Evolutionary conservation across 2,888 invertebrate species (phyloP).

Genomic region (Cephus runcator): DNA sequence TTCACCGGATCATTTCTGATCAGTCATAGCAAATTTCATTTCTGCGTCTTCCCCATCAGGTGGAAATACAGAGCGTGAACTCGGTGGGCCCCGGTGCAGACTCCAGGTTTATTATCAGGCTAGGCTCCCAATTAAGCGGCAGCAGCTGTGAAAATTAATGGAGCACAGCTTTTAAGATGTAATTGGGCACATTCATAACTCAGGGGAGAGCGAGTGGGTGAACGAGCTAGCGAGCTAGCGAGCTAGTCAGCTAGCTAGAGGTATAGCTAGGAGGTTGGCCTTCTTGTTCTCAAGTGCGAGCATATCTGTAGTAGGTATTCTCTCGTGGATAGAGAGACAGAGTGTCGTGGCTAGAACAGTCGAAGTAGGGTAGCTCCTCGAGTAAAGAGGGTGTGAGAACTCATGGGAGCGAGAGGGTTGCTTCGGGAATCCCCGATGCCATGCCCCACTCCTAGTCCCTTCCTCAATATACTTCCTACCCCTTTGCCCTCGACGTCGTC

Average conservation of each 20-base stretch:
- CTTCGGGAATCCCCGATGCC: slow-evolving; percentile 24
- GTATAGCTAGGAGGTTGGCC: slow-evolving; percentile 18
- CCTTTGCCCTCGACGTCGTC: slow-evolving; percentile 27
- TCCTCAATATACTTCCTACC: slow-evolving; percentile 3
- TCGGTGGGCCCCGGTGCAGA: slow-evolving; percentile 54
- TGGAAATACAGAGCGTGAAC: slow-evolving; percentile 43
- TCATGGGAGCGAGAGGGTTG: slow-evolving; percentile 10
- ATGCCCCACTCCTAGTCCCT: background rate
- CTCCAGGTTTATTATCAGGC: slow-evolving; percentile 69
- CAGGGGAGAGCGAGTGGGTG: slow-evolving; percentile 48
- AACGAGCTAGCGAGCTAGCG: slow-evolving; percentile 26
- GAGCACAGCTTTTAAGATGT: slow-evolving; percentile 74
- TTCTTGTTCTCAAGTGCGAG: background rate
- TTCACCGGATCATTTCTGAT: background rate
- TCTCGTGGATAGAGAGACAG: slow-evolving; percentile 17
- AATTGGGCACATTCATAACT: slow-evolving; percentile 74
- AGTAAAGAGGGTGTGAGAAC: slow-evolving; percentile 15
- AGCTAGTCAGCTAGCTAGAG: slow-evolving; percentile 7
- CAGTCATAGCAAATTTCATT: background rate
- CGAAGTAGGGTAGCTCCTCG: slow-evolving; percentile 16
- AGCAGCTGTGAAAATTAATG: slow-evolving; percentile 75
- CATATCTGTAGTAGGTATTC: background rate
- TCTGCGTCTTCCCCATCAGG: slow-evolving; percentile 26
- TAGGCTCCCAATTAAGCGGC: slow-evolving; percentile 72
- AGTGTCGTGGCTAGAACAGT: slow-evolving; percentile 8